Base-by-base conservation (phyloP, 2,888 invertebrate species). In the Cataglyphis albicans region DNA sequence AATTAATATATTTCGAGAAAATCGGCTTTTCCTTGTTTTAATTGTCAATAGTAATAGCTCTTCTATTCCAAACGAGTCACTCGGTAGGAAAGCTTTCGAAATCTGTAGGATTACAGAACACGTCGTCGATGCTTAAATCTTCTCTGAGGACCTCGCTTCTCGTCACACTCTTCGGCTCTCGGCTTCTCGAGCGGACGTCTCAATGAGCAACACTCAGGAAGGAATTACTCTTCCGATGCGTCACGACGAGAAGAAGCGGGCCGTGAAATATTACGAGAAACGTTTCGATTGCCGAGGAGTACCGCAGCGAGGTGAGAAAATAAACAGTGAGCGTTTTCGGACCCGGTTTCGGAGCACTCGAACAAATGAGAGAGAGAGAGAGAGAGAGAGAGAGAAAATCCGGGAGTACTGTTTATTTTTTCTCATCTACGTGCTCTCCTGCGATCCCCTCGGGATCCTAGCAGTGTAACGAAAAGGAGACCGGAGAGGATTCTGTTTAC, bases 271-370 rank as follows among this genome's bases (percentile, higher is more conserved):
- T 21, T 72, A 80, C 59, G 59, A 55, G 73, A 52, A 75, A 41
- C 63, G 57, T n/a, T 67, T 48, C 67, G 81, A 64, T 64, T 63
- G 57, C 78, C 65, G 61, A 35, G 55, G 59, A 80, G 70, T 65
- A 48, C 29, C 87, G 86, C 88, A 86, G 86, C 87, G 89, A 91
- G 90, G 89, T 90, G 91, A 90, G 90, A 92, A 93, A 93, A 92
- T 92, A 93, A 93, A 93, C 93, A 91, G 41, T 65, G 75, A 76
- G 65, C 64, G 68, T 78, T 78, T 68, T 80, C 76, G 67, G 75
- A 67, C 32, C 73, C 82, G 74, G 35, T 73, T 41, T 76, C 83
- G 32, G 44, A 81, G 70, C 63, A 48, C 82, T 63, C 64, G 48
- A 52, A 52, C n/a, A n/a, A 52, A 7, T n/a, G 63, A 38, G 35